Base-by-base conservation (phyloP, 1,140 invertebrate genomes). In the Plutomurus gul region DNA sequence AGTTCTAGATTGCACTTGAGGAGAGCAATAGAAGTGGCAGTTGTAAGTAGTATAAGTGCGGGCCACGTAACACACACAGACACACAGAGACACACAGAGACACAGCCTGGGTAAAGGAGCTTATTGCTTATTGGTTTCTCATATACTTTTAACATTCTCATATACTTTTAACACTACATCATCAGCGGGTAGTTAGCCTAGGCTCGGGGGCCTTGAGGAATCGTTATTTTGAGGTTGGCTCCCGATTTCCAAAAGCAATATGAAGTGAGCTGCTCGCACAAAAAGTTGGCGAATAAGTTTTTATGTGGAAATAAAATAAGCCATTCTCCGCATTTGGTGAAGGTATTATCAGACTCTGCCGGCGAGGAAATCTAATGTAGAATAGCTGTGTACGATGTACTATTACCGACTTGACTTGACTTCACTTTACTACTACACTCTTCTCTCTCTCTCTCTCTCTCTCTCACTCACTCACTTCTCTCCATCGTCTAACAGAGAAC, bases 211-310 rank as follows among this genome's bases (percentile, higher is more conserved):
- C 40, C 70, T 72, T 43, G 70, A 72, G 70, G 10, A 72, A 72
- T 72, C 70, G 70, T 72, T 72, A 72, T 72, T 72, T 72, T 72
- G 70, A 72, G 70, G 70, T 72, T 72, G 70, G 36, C 39, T 74
- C 39, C 72, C 72, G 72, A 74, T 74, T 74, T 74, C 72, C 72
- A 74, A 74, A 74, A 74, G 72, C 72, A 74, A 74, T 74, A 74
- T 74, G 39, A 74, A 74, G 72, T 74, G 72, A 74, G 43, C 72
- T 47, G 49, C 39, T 74, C 72, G 72, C 40, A 76, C 30, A 77
- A 77, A 77, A 77, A 77, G 51, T 77, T 77, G 40, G 60, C 51
- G 75, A 77, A 77, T 77, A 77, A 77, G 75, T 77, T 77, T 77
- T 77, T 77, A 77, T 77, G 37, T 16, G 20, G 25, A 65, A 56